Conservation (phyloP, 2,797 vertebrate species). For the Brachymystax lenok region DNA sequence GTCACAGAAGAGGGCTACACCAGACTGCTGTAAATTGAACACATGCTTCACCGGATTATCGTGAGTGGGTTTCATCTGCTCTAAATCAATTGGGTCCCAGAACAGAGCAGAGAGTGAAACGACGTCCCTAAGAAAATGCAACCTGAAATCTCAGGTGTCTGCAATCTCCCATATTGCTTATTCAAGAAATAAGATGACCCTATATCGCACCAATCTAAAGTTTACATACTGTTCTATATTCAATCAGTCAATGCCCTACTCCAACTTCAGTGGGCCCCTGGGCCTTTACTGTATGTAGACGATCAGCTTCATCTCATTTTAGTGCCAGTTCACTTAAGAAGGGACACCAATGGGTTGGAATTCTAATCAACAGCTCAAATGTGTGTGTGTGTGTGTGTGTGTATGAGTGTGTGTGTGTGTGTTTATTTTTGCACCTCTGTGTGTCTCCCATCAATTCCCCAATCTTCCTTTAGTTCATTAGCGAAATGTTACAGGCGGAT, state of each 20-base stretch:
- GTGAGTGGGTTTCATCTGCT: conserved; percentile 15
- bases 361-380: conserved; percentile 6
- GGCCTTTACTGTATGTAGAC: not conserved
- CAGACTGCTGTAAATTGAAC: conserved; percentile 13
- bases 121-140: not conserved
- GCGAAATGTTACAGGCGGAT: conserved; percentile 14
- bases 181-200: too few species aligned
- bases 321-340: not conserved
- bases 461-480: not conserved
- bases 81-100: conserved; percentile 2
- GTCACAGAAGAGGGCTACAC: not conserved
- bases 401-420: too few species aligned
- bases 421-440: too few species aligned
- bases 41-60: conserved; percentile 7
- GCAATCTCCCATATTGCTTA: not conserved
- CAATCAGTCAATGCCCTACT: not conserved
- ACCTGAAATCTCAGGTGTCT: conserved; percentile 2
- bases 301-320: not conserved
- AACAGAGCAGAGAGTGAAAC: not conserved
- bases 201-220: conserved; percentile 2
- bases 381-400: not conserved
- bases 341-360: not conserved
- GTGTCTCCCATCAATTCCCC: not conserved
- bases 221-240: not conserved
- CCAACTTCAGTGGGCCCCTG: not conserved